Base-by-base conservation (phyloP, 64 coral and sea anemone species). In the Actinia equina region DNA sequence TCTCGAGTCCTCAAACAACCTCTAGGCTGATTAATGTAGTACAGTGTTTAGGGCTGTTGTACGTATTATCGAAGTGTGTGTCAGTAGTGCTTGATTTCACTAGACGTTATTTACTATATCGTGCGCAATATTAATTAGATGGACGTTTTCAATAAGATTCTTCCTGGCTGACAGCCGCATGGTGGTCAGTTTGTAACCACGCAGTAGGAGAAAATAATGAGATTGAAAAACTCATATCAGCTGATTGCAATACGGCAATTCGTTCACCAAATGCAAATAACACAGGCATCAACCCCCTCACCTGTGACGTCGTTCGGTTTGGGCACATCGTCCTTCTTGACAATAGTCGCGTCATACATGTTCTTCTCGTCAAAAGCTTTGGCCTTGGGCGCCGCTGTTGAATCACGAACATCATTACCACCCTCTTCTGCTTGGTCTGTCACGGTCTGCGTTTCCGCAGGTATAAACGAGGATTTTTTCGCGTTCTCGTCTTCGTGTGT, bases 261-360 rank as follows among this genome's bases (percentile, higher is more conserved):
- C 46, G 46, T 49, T 49, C 46, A 8, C 46, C 46, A 49, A 0
- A 49, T 49, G 46, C 46, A 49, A 49, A 69, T 69, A 18, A 69
- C 19, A 69, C 7, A 23, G 77, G 4, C 12, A 43, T 42, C 78
- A 46, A 10, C 27, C 78, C 7, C 43, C 83, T 63, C 59, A 85
- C 83, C 83, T 85, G 17, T 85, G 83, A 60, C 83, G 54, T 85
- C 83, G 23, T 85, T 26, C 6, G 83, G 83, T 62, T 63, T 85
- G 49, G 94, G 94, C 60, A 96, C 86, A 86, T 86, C 85, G 23
- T 83, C 93, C 64, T 96, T 96, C 94, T 96, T 96, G 86, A 96
- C 94, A 86, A 92, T 93, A 77, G 91, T 93, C 69, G 94, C 82
- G 89, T 96, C 94, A 88, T 96, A 96, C 76, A 96, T 65, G 59